Conservation (phyloP, 1,140 invertebrate genomes). For the Hydropsyche tenuis region DNA sequence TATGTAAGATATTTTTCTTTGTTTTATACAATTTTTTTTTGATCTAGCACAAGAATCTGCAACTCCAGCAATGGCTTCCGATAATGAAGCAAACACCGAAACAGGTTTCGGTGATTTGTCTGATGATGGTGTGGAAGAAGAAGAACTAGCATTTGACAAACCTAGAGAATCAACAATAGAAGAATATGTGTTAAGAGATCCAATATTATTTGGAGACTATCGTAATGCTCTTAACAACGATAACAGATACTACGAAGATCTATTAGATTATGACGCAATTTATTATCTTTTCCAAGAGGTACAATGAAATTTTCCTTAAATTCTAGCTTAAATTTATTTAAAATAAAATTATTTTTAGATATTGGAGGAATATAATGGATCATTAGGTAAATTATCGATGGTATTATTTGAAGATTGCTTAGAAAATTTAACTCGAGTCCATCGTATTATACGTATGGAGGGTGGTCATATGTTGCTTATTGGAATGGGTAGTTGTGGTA, state of each 20-base stretch:
- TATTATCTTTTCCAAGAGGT: constrained; percentile 86
- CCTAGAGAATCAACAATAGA: constrained; percentile 63
- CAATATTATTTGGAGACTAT: constrained; percentile 87
- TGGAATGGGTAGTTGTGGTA: constrained; percentile 86
- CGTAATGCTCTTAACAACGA: constrained; percentile 81
- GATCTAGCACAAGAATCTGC: background rate
- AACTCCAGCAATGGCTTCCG: constrained; percentile 41
- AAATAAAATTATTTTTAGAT: constrained; percentile 65
- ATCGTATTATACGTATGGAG: constrained; percentile 82
- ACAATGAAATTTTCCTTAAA: constrained; percentile 29
- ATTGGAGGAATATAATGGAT: constrained; percentile 84
- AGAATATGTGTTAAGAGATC: constrained; percentile 78
- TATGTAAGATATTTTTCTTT: background rate
- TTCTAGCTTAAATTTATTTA: background rate
- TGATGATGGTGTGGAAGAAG: constrained; percentile 57
- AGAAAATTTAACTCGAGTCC: constrained; percentile 85
- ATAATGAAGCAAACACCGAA: constrained; percentile 36
- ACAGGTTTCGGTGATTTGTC: constrained; percentile 50
- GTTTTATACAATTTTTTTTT: background rate
- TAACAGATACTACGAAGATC: constrained; percentile 83
- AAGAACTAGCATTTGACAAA: constrained; percentile 55
- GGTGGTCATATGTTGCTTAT: constrained; percentile 84
- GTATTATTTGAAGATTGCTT: constrained; percentile 90
- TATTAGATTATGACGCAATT: constrained; percentile 86
- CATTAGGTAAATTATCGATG: constrained; percentile 71